Conservation (phyloP, 2,797 vertebrate genomes). For the Dendrocincla tyrannina region DNA sequence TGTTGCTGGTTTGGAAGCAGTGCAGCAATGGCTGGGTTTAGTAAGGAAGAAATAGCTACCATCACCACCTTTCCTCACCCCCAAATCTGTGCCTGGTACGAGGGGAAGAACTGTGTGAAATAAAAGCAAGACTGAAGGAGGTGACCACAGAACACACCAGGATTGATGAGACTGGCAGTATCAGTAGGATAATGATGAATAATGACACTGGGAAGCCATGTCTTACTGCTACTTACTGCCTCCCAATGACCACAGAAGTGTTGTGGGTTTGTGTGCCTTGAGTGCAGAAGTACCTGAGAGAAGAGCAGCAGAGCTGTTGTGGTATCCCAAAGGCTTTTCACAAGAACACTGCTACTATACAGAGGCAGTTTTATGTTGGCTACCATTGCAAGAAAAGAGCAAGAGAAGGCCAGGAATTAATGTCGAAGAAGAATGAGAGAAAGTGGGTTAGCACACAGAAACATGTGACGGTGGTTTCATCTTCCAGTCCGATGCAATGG, state of each 20-base stretch:
- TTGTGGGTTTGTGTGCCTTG: not conserved
- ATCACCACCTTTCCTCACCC: not conserved
- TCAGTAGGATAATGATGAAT: not conserved
- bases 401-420: not conserved
- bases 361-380: not conserved
- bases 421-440: not conserved
- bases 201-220: fast-evolving
- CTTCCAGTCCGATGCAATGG: not conserved
- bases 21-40: not conserved
- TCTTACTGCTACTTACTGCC: not conserved
- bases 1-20: not conserved
- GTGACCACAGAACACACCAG: not conserved
- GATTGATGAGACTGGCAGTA: not conserved
- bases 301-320: not conserved
- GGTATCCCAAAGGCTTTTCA: not conserved
- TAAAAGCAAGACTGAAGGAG: not conserved
- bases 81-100: not conserved
- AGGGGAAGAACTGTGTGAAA: not conserved
- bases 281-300: not conserved
- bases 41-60: not conserved
- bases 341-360: not conserved
- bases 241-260: not conserved
- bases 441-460: not conserved
- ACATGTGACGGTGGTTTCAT: not conserved
- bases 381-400: not conserved